Evolutionary conservation across 2,113 vertebrate genomes (phyloP).

Genomic region (Macaca mulatta): DNA sequence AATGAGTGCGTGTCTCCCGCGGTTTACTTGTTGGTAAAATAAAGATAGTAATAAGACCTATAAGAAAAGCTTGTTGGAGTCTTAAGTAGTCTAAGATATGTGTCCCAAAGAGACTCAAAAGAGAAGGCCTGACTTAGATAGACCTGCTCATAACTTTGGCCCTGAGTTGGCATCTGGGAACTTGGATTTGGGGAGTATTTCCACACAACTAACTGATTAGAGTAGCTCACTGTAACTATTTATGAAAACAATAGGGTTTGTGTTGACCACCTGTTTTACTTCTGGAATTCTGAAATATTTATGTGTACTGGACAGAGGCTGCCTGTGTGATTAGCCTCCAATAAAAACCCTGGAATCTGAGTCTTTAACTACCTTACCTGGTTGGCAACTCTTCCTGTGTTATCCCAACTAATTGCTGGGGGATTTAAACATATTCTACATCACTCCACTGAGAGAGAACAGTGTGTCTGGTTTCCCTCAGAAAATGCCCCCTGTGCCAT

Average conservation of each 20-base stretch:
- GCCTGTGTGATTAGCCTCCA: background rate
- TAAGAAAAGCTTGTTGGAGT: background rate
- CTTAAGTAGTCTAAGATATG: background rate
- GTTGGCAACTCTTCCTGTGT: background rate
- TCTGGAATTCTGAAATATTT: background rate
- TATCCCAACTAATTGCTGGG: background rate
- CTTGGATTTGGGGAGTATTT: background rate
- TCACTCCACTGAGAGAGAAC: background rate
- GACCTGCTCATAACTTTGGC: background rate
- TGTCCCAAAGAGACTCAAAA: background rate
- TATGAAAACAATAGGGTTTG: background rate
- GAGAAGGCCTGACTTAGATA: background rate
- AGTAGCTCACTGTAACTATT: background rate
- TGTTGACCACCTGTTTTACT: background rate
- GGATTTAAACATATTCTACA: rapidly evolving
- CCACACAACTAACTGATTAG: background rate
- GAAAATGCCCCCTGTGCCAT: background rate
- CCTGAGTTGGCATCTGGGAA: background rate
- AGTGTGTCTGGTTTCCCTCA: background rate
- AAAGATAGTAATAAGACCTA: background rate
- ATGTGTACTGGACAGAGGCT: background rate
- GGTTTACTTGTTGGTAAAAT: background rate
- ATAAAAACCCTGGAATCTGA: background rate
- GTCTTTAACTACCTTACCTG: background rate
- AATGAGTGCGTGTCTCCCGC: background rate